phyloP scores from a whole-genome alignment of 2,113 vertebrate species.

The Fulmarus glacialis region DNA sequence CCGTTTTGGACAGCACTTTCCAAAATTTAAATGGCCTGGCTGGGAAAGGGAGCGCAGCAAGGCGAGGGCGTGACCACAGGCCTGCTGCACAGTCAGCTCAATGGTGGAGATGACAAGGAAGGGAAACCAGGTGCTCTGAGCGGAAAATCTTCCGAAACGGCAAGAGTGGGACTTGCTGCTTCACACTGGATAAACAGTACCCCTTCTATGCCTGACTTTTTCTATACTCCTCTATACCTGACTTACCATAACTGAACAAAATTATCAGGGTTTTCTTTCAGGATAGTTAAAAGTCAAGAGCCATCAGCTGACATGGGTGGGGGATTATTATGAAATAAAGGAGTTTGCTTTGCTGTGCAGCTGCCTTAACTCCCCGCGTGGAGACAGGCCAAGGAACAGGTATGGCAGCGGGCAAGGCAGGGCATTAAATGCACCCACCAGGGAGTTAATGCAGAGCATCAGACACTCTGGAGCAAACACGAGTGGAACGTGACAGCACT shows the following conservation, averaged over 20 bases:
- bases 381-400: not conserved
- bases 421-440: not conserved
- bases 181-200: not conserved
- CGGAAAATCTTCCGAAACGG: rapidly evolving
- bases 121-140: not conserved
- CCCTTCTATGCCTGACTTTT: not conserved
- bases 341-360: not conserved
- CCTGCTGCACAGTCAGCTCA: not conserved
- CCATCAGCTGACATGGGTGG: not conserved
- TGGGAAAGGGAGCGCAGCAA: not conserved
- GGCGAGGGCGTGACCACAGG: not conserved
- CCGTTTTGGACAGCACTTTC: not conserved
- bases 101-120: not conserved
- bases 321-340: not conserved
- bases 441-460: not conserved
- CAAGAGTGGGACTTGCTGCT: not conserved
- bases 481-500: not conserved
- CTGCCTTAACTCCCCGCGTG: not conserved
- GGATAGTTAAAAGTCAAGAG: not conserved
- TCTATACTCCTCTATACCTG: not conserved
- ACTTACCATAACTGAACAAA: not conserved
- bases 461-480: not conserved
- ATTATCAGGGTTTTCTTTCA: not conserved
- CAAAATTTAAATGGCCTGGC: not conserved
- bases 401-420: not conserved